These are phyloP conservation scores for Drosophila yooni DNA, from an alignment of 2,888 invertebrate genomes.

Conservation along the genomic window DNA sequence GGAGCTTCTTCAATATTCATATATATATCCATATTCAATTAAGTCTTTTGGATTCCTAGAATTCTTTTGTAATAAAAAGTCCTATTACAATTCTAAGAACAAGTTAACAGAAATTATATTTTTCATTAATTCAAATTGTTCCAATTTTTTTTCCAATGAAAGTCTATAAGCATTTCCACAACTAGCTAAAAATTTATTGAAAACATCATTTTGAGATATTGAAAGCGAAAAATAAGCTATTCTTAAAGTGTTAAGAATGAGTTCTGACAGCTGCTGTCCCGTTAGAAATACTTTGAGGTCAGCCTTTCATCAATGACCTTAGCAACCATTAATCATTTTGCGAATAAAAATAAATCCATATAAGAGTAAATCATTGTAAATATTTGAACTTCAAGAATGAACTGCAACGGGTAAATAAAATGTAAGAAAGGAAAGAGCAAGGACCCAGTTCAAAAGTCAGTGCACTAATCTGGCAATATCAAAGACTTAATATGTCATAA, in stretches of 20 bases:
- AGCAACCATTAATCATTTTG: not conserved
- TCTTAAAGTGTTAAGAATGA: not conserved
- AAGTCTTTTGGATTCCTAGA: not conserved
- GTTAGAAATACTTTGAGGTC: not conserved
- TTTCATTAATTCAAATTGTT: not conserved
- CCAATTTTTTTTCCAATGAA: not conserved
- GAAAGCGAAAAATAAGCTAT: not conserved
- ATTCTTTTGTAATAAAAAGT: not conserved
- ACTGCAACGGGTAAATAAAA: not conserved
- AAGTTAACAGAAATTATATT: not conserved
- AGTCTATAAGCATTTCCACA: not conserved
- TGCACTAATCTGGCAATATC: not conserved
- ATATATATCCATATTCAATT: not conserved
- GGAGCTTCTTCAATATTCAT: not conserved
- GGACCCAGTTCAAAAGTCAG: not conserved
- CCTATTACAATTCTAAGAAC: not conserved
- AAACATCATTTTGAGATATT: not conserved
- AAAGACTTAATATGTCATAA: not conserved
- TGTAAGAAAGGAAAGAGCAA: not conserved
- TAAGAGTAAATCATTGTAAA: not conserved
- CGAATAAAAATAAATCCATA: not conserved
- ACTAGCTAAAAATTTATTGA: not conserved
- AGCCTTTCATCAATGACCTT: not conserved
- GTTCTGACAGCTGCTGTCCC: not conserved
- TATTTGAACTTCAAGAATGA: not conserved